Evolutionary conservation across 2,888 invertebrate species (phyloP).

Genomic region (Andrena camellia): DNA sequence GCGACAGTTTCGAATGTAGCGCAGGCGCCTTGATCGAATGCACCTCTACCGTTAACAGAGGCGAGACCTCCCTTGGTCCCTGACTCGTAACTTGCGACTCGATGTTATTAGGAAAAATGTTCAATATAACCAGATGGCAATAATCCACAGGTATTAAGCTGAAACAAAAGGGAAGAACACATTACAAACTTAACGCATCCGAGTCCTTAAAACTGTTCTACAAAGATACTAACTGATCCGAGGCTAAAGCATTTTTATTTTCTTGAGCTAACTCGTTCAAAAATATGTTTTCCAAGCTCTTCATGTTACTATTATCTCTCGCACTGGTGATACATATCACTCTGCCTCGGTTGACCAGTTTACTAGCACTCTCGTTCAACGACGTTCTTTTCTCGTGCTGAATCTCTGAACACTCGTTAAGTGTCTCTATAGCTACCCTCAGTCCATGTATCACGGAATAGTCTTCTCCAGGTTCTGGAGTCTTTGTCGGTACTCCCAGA

Average conservation of each 20-base stretch:
- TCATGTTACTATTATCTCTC: constrained; percentile 94
- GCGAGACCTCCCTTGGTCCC: constrained; percentile 89
- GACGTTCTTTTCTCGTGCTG: constrained; percentile 88
- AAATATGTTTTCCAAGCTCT: constrained; percentile 94
- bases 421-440: constrained; percentile 93
- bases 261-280: constrained; percentile 92
- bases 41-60: constrained; percentile 91
- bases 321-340: constrained; percentile 97
- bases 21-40: constrained; percentile 92
- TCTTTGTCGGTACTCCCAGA: constrained; percentile 91
- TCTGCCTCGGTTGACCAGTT: constrained; percentile 89
- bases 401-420: constrained; percentile 92
- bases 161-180: constrained; percentile 76
- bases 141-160: constrained; percentile 92
- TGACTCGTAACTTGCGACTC: constrained; percentile 92
- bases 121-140: constrained; percentile 96
- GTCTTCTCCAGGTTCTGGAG: constrained; percentile 87
- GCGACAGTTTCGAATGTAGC: constrained; percentile 91
- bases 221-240: constrained; percentile 87
- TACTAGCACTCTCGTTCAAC: constrained; percentile 84
- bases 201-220: background rate
- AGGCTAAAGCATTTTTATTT: constrained; percentile 89
- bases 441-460: constrained; percentile 93
- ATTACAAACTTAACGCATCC: background rate
- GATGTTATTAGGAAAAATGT: constrained; percentile 93